Percentiles rank a stretch among this genome's conserved stretches.
phyloP scores from a whole-genome alignment of 2,113 vertebrate genomes.

The Periophthalmodon schlosseri region DNA sequence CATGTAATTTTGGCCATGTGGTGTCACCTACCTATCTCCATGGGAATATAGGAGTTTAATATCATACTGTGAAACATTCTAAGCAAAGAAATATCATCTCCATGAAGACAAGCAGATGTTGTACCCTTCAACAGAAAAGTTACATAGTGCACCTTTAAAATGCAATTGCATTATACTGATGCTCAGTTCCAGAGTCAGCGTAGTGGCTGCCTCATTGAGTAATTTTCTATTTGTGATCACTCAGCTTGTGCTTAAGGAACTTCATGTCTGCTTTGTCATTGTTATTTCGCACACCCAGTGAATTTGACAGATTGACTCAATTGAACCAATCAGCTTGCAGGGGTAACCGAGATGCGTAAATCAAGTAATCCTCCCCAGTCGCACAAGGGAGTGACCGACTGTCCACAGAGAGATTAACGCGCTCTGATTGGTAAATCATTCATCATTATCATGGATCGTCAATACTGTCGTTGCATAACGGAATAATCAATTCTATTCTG shows the following conservation, averaged over 20 bases:
- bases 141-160: too few relatives aligned
- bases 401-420: slow-evolving; percentile 17
- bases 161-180: neutral
- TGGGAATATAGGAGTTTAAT: too few relatives aligned
- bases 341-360: slow-evolving; percentile 23
- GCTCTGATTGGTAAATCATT: neutral
- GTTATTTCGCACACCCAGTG: neutral
- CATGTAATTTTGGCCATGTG: too few relatives aligned
- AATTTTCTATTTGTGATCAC: neutral
- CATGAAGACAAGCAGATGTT: too few relatives aligned
- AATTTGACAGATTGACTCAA: neutral
- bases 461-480: too few relatives aligned
- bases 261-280: neutral
- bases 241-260: neutral
- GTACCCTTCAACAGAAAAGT: too few relatives aligned
- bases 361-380: slow-evolving; percentile 12
- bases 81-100: too few relatives aligned
- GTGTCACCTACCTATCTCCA: too few relatives aligned
- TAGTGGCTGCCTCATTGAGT: neutral
- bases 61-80: too few relatives aligned
- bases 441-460: neutral
- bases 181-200: neutral
- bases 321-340: neutral
- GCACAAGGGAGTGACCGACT: slow-evolving; percentile 27
- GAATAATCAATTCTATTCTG: too few relatives aligned